Evolutionary conservation across 1,140 invertebrate species (phyloP), one percentile per base, ranked within the genome.

Genomic region (Xylocopa sonorina): DNA sequence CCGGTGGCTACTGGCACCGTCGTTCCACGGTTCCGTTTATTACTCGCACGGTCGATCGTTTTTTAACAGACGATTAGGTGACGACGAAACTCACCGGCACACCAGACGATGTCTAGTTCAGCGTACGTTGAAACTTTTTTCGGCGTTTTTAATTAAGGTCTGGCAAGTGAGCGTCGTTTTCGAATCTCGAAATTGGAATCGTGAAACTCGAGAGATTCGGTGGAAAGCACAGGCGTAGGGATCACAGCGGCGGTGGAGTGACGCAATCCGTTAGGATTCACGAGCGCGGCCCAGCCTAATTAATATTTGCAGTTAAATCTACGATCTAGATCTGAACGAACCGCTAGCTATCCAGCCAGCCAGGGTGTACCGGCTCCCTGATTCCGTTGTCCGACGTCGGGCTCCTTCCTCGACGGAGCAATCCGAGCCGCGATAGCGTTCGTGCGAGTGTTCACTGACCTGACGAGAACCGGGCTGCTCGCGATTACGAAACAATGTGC

Each of bases 271-370:
- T 86, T 86, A 86, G 84, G 46, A 85, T 82, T 82, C 74, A 67
- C 79, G 79, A 85, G 84, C 69, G 75, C 55, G 50, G 62, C 83
- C 75, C 74, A 79, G 80, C 80, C 83, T 86, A 90, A 90, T 90
- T 91, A 91, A 90, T 91, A 90, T 87, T 87, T 84, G 83, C 82
- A 87, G 79, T 88, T 90, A 84, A 80, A 89, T 89, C 88, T 89
- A 73, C 84, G 87, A 91, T 90, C 89, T 89, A 91, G 89, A 90
- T 91, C 86, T 89, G 79, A 86, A 85, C 79, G 84, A 89, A 90
- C 88, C 89, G 89, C 90, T 91, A 90, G 85, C 81, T 86, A 74
- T 50, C 83, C 83, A 79, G 75, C 74, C 75, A 85, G 74, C 82
- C 81, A 80, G 83, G 78, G 69, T 86, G 78, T 86, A 88, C 82